Percentiles rank a stretch among this genome's conserved stretches.
phyloP scores from a whole-genome alignment of 1,140 invertebrate species.

The Pseudomyrmex cubaensis region DNA sequence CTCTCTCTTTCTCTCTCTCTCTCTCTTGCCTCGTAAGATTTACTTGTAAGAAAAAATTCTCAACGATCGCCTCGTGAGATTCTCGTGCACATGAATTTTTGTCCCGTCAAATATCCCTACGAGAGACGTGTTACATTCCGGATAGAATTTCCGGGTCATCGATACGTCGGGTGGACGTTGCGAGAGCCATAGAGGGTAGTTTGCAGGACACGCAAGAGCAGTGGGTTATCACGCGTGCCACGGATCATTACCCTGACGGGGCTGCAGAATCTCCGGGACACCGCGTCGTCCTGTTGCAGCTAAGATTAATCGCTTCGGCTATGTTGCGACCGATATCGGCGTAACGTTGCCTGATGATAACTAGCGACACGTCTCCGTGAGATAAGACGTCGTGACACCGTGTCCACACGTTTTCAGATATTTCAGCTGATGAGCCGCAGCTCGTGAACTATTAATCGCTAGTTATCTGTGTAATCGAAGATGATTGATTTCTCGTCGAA shows the following conservation, averaged over 20 bases:
- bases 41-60: too few relatives aligned
- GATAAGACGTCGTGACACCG: conserved; percentile 68
- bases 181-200: conserved; percentile 64
- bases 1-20: not conserved
- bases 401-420: conserved; percentile 66
- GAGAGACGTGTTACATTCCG: conserved; percentile 16
- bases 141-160: conserved; percentile 70
- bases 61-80: not conserved
- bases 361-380: conserved; percentile 65
- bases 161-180: conserved; percentile 64
- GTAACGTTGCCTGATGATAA: conserved; percentile 70
- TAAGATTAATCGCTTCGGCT: conserved; percentile 81
- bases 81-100: not conserved
- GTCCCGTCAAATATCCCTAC: not conserved
- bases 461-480: conserved; percentile 3
- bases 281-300: conserved; percentile 67
- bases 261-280: conserved; percentile 64
- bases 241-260: conserved; percentile 81
- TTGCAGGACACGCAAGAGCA: conserved; percentile 59
- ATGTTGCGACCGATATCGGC: conserved; percentile 71
- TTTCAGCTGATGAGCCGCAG: conserved; percentile 8
- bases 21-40: not conserved
- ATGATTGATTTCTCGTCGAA: not conserved
- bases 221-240: conserved; percentile 80
- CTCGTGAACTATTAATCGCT: conserved; percentile 59